These are phyloP conservation scores for Baryphthengus martii DNA, from an alignment of 2,113 vertebrate species.

Conservation along the genomic window DNA sequence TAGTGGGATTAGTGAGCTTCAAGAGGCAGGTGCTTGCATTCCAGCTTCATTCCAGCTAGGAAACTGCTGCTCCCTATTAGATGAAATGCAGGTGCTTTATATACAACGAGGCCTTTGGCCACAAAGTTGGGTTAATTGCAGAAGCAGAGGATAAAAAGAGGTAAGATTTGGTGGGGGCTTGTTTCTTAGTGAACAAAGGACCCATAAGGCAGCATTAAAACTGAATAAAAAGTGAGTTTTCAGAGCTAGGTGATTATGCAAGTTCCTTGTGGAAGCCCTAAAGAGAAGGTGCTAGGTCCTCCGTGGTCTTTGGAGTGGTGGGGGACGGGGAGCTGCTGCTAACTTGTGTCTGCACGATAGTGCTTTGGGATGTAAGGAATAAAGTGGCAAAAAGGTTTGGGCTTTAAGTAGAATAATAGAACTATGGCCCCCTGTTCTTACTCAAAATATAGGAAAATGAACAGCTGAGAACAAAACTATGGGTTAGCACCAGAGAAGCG, in stretches of 20 bases:
- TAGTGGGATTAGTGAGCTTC: constrained; percentile 49
- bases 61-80: not conserved
- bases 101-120: not conserved
- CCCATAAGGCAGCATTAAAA: not conserved
- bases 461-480: not conserved
- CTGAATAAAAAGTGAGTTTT: not conserved
- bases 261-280: not conserved
- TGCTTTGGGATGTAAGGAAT: not conserved
- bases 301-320: not conserved
- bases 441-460: not conserved
- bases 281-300: not conserved
- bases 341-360: not conserved
- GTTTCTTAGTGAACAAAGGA: not conserved
- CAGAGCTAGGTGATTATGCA: not conserved
- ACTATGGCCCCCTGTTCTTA: accelerated
- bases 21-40: constrained; percentile 53
- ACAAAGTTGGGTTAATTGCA: not conserved
- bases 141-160: not conserved
- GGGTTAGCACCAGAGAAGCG: not conserved
- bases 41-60: constrained; percentile 30
- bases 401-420: not conserved
- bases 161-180: not conserved
- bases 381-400: not conserved
- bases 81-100: constrained; percentile 4
- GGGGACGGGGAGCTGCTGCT: accelerated